Conservation (phyloP, 2,797 vertebrate genomes). For the Merluccius polli region DNA sequence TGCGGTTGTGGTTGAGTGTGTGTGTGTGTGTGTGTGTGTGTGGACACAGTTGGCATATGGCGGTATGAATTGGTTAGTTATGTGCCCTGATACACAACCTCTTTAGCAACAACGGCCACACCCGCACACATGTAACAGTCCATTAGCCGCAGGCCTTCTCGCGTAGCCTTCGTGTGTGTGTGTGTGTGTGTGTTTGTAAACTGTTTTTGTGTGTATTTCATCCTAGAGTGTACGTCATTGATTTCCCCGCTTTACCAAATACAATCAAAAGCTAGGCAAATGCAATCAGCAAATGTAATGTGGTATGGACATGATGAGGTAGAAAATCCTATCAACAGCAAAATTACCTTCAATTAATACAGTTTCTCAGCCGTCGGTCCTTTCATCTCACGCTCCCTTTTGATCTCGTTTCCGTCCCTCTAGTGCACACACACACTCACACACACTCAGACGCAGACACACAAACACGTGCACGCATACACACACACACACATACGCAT, state of each 20-base stretch:
- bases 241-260: conserved; percentile 26
- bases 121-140: neutral
- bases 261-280: conserved; percentile 20
- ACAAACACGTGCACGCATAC: neutral
- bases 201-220: conserved; percentile 29
- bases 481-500: neutral
- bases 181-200: conserved; percentile 24
- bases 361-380: neutral
- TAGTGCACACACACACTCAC: neutral
- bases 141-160: neutral
- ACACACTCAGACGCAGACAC: neutral
- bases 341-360: conserved; percentile 5
- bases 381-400: neutral
- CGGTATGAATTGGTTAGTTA: neutral
- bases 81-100: neutral
- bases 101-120: neutral
- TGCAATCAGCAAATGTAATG: conserved; percentile 6
- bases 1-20: neutral
- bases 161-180: neutral
- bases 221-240: conserved; percentile 26
- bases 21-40: neutral
- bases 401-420: neutral
- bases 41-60: neutral
- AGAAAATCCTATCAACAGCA: neutral
- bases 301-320: conserved; percentile 1